A percentile compares a stretch with the other conserved stretches of the same genome.
These are phyloP conservation scores for Ailuropoda melanoleuca DNA, from an alignment of 2,113 vertebrate species.

Conservation along the genomic window DNA sequence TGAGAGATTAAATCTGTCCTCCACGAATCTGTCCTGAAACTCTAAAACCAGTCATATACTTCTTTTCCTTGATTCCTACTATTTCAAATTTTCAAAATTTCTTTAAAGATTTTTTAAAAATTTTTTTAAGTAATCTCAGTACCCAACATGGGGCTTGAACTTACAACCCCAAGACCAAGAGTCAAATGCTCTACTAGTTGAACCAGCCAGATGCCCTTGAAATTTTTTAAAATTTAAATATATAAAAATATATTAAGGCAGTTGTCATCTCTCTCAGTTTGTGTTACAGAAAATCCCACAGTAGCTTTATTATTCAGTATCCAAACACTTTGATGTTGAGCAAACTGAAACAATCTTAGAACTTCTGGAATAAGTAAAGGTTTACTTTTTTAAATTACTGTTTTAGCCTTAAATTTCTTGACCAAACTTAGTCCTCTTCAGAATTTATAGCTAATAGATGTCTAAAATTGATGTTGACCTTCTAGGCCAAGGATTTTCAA, in stretches of 20 bases:
- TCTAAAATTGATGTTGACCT: background rate
- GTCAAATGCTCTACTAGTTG: background rate
- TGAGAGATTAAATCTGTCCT: background rate
- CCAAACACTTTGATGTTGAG: background rate
- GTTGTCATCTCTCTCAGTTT: background rate
- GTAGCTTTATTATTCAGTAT: constrained; percentile 9
- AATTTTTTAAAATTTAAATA: background rate
- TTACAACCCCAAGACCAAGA: background rate
- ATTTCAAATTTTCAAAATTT: background rate
- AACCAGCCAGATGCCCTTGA: background rate
- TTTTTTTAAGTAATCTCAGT: background rate
- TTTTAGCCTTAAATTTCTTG: background rate
- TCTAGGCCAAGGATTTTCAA: background rate
- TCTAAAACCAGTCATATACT: background rate
- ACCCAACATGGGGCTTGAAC: background rate
- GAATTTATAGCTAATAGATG: background rate
- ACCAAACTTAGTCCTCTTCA: constrained; percentile 4
- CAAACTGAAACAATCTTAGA: constrained; percentile 51
- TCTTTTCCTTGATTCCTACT: background rate
- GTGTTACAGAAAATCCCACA: background rate
- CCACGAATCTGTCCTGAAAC: background rate
- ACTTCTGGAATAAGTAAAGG: constrained; percentile 7
- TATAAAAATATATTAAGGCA: background rate
- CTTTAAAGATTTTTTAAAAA: background rate
- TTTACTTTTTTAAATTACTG: background rate